phyloP scores from a whole-genome alignment of 1,140 invertebrate genomes.

The Idris sp. region DNA sequence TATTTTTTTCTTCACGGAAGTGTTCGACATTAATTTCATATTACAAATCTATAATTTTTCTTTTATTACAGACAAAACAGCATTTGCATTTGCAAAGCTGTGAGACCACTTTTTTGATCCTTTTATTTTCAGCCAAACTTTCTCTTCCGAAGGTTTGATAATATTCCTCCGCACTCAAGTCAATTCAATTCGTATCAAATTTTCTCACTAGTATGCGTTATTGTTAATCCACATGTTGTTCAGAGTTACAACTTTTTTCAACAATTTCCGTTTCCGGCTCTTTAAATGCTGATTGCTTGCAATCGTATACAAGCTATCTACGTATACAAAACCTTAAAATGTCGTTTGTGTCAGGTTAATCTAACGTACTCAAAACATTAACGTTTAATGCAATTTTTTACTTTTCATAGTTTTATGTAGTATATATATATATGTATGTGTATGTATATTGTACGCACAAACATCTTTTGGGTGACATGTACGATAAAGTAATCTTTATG shows the following conservation, averaged over 20 bases:
- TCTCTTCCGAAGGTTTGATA: constrained; percentile 66
- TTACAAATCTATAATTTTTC: constrained; percentile 74
- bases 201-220: constrained; percentile 46
- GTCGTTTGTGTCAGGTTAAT: too few species aligned
- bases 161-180: constrained; percentile 38
- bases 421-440: too few species aligned
- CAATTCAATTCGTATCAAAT: constrained; percentile 56
- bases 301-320: too few species aligned
- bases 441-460: too few species aligned
- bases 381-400: too few species aligned
- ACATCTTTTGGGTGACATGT: constrained; percentile 4
- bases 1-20: constrained; percentile 62
- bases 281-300: constrained; percentile 38
- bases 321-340: too few species aligned
- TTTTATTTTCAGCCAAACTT: constrained; percentile 64
- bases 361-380: too few species aligned
- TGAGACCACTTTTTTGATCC: constrained; percentile 55
- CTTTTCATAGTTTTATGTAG: too few species aligned
- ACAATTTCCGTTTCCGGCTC: constrained; percentile 59
- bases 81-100: constrained; percentile 70
- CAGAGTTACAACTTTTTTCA: constrained; percentile 49
- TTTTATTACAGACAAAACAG: constrained; percentile 67
- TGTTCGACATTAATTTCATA: constrained; percentile 70
- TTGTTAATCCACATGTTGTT: constrained; percentile 62
- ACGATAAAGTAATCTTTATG: constrained; percentile 31